These are phyloP conservation scores for Eulemur mongoz DNA, from an alignment of 2,797 vertebrate genomes.

Conservation along the genomic window DNA sequence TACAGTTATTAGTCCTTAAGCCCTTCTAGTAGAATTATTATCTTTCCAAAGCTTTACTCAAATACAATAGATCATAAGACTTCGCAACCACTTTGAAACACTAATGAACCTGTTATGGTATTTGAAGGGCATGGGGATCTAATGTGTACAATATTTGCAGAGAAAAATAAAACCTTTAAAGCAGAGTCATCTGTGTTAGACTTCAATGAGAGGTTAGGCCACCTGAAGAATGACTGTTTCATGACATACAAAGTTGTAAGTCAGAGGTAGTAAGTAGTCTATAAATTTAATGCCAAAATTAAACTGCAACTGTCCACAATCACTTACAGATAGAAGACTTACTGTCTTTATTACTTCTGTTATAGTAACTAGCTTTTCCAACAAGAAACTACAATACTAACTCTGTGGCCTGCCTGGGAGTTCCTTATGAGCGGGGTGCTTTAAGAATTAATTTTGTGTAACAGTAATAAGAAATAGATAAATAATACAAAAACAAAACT, in stretches of 20 bases:
- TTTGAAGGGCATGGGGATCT: background rate
- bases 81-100: background rate
- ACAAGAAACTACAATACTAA: background rate
- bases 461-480: background rate
- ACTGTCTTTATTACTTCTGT: background rate
- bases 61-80: background rate
- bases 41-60: background rate
- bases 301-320: background rate
- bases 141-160: background rate
- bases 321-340: background rate
- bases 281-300: slow-evolving; percentile 19
- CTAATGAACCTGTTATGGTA: background rate
- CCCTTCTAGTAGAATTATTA: background rate
- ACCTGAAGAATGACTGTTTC: background rate
- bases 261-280: background rate
- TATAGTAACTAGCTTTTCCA: background rate
- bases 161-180: background rate
- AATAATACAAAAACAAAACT: background rate
- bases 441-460: background rate
- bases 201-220: background rate
- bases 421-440: background rate
- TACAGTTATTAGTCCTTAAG: background rate
- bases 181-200: too few species aligned
- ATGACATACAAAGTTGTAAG: background rate
- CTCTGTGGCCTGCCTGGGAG: background rate